These are phyloP conservation scores for Octomys mimax DNA, from an alignment of 2,797 vertebrate genomes.

Conservation along the genomic window DNA sequence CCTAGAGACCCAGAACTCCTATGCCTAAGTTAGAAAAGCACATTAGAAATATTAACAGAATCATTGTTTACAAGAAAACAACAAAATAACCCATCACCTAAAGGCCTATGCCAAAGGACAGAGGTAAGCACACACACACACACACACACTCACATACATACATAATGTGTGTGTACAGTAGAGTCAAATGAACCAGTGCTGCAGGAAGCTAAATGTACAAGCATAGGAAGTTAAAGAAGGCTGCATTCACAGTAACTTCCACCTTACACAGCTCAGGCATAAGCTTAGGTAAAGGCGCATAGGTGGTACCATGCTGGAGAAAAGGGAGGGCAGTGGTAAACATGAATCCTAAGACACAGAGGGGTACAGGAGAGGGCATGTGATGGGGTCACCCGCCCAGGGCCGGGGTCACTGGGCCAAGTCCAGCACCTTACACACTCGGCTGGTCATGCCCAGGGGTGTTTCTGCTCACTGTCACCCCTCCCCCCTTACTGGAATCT, in stretches of 20 bases:
- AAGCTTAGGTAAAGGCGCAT: not conserved
- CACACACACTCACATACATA: not conserved
- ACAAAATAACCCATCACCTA: not conserved
- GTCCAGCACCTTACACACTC: not conserved
- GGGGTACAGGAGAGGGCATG: not conserved
- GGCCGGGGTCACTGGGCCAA: not conserved
- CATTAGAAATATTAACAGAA: not conserved
- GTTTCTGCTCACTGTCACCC: not conserved
- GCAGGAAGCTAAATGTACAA: not conserved
- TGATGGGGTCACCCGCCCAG: not conserved
- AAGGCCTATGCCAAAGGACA: not conserved
- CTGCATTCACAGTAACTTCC: not conserved
- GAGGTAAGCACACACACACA: not conserved
- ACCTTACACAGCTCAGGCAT: not conserved
- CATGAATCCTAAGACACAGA: not conserved
- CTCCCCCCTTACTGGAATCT: not conserved
- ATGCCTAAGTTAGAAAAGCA: not conserved
- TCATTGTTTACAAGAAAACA: not conserved
- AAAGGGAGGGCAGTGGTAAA: not conserved
- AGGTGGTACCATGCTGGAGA: not conserved
- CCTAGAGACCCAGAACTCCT: constrained; percentile 11
- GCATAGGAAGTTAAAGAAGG: not conserved
- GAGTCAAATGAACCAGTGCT: not conserved
- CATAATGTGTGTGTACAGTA: not conserved
- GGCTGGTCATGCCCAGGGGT: not conserved